Evolutionary conservation across 2,113 vertebrate genomes (phyloP), one percentile per base, ranked within the genome.

Genomic region (Calyptommatus sinebrachiatus): DNA sequence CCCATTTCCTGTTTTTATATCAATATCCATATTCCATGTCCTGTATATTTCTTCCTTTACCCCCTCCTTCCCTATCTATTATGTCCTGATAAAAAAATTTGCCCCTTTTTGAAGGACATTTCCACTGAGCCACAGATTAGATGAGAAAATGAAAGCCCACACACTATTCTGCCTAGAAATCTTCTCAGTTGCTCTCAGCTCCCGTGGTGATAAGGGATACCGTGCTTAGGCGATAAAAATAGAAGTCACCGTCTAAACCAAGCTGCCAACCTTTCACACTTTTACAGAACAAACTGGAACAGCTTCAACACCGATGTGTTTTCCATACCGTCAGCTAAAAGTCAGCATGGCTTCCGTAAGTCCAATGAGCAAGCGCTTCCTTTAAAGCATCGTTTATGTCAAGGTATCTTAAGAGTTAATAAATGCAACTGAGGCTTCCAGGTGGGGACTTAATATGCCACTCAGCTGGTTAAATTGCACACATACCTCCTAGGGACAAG

Each of bases 151-250:
- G 69, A 21, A 77, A 20, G 8, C 26, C 1, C 26, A 14, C 16
- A 45, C 50, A 68, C 60, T 45, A 24, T 3, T 29, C 8, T 5
- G n/a, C 65, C 76, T 74, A 68, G 67, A 70, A 80, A 67, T 1
- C 0, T 41, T 61, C 80, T 72, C 50, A 16, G 68, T 82, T 60
- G 5, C 24, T 75, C 71, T 83, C 2, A 78, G 60, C n/a, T 86
- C 81, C 79, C 48, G 75, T 60, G n/a, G 41, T 78, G 71, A 78
- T 46, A 71, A 90, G 85, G 63, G 20, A 78, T 71, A 74, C 31
- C 4, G 50, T 26, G 77, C 10, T 28, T 35, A 29, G n/a, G 41
- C 76, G 48, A 75, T 8, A 81, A 85, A 88, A 87, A 65, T 10
- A 67, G n/a, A 35, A 28, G n/a, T 48, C 28, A 1, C 14, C 61